These are phyloP conservation scores for Meloidogyne hapla DNA, from an alignment of 1,140 invertebrate genomes.

Conservation along the genomic window DNA sequence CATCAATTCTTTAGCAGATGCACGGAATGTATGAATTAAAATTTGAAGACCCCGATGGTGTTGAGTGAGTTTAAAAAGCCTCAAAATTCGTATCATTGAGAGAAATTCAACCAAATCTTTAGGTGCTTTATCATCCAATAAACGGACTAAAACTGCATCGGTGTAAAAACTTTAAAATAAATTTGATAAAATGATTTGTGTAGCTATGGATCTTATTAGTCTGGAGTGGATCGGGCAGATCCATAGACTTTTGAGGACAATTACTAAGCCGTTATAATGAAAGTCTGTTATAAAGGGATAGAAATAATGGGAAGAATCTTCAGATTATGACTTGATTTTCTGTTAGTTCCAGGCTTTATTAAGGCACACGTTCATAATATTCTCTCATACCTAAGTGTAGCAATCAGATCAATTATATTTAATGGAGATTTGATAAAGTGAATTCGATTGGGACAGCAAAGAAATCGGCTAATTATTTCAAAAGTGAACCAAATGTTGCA, in stretches of 20 bases:
- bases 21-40: slow-evolving; percentile 84
- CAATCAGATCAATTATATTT: slow-evolving; percentile 84
- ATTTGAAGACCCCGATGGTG: slow-evolving; percentile 96
- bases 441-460: slow-evolving; percentile 81
- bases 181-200: too few relatives aligned
- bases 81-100: slow-evolving; percentile 97
- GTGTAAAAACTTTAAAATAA: slow-evolving; percentile 41
- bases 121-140: slow-evolving; percentile 45
- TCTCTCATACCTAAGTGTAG: slow-evolving; percentile 23
- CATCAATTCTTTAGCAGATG: slow-evolving; percentile 49
- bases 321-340: too few relatives aligned
- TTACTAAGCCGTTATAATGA: too few relatives aligned
- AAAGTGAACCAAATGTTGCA: slow-evolving; percentile 97
- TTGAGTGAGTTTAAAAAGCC: slow-evolving; percentile 89
- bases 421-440: slow-evolving; percentile 83
- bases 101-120: slow-evolving; percentile 74
- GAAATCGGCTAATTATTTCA: slow-evolving; percentile 80
- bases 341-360: too few relatives aligned
- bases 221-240: too few relatives aligned
- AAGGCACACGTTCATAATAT: not conserved
- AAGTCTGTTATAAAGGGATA: too few relatives aligned
- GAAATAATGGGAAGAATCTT: too few relatives aligned
- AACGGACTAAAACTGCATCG: slow-evolving; percentile 37
- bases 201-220: too few relatives aligned
- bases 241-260: too few relatives aligned